phyloP scores from a whole-genome alignment of 2,113 vertebrate genomes.

The Pristiophorus japonicus region DNA sequence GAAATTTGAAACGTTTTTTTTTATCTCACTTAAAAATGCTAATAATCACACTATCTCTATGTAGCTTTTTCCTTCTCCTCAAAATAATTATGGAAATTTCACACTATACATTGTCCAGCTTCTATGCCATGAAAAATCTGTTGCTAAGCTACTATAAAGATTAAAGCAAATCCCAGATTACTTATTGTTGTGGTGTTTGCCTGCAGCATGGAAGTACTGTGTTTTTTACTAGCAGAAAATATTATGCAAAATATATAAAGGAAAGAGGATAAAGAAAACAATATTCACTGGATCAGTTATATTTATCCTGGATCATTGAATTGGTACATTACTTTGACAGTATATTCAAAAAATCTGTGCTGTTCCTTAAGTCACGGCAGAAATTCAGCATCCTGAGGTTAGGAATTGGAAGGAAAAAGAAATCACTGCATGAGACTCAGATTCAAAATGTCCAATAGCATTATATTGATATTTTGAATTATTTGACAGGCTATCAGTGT shows the following conservation, averaged over 20 bases:
- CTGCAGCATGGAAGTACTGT: background rate
- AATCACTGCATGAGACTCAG: background rate
- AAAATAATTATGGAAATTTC: slow-evolving; percentile 21
- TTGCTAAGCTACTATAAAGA: slow-evolving; percentile 32
- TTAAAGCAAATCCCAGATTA: background rate
- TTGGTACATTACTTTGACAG: background rate
- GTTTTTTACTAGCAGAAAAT: background rate
- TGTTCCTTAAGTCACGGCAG: background rate
- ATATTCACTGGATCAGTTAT: background rate
- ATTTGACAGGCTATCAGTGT: background rate
- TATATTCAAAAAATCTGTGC: background rate
- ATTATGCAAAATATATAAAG: background rate
- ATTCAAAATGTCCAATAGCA: background rate
- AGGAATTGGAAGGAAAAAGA: background rate
- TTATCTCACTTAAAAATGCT: background rate
- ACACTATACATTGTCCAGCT: background rate
- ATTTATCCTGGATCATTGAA: background rate
- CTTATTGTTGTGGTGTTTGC: background rate
- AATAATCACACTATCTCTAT: background rate
- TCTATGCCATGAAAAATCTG: slow-evolving; percentile 15
- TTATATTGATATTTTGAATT: background rate
- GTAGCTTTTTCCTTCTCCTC: background rate
- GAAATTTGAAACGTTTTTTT: background rate
- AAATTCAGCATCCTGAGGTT: background rate
- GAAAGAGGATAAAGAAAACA: background rate